Base-by-base conservation (phyloP, 2,113 vertebrate genomes). In the Limanda limanda region DNA sequence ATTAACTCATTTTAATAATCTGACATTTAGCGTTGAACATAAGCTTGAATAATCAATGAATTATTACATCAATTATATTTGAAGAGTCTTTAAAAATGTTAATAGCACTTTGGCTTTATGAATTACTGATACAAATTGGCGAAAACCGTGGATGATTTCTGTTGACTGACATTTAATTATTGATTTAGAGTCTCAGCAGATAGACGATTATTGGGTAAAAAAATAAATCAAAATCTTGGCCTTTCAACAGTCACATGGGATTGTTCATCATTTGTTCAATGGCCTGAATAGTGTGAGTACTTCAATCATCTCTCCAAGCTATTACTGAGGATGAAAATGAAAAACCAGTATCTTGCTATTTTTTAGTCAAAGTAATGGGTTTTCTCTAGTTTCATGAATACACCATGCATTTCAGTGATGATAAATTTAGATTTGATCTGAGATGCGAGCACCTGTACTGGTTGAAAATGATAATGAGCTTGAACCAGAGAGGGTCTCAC, bases 381-480 rank as follows among this genome's bases (percentile, higher is more conserved):
- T 42, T 61, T 14, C 23, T 59, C 7, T 14, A 23, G 27, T 35
- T 27, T 56, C 21, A 57, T n/a, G 47, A 61, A 42, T 14, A 10
- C 24, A 0, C 3, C 21, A 3, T 52, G 21, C 20, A 27, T 63
- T 24, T 61, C 23, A 66, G 11, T 71, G 23, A 25, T 40, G 42
- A 62, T 25, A 0, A 1, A 71, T 73, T 42, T 62, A 51, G 23
- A 25, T 58, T 17, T 9, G 10, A 68, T 68, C 15, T 7, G 20
- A 18, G 11, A 40, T 40, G 14, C 20, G 3, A 14, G 31, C 31
- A 51, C 31, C 11, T 18, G 37, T 67, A 67, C 79, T 69, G 17
- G 60, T 27, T 7, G 24, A 65, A 60, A 71, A n/a, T 66, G 71
- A 20, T 63, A 82, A 76, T 20, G 24, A 59, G 72, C 62, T 48